These are phyloP conservation scores for Corythaeola cristata DNA, from an alignment of 2,113 vertebrate genomes.

Conservation along the genomic window DNA sequence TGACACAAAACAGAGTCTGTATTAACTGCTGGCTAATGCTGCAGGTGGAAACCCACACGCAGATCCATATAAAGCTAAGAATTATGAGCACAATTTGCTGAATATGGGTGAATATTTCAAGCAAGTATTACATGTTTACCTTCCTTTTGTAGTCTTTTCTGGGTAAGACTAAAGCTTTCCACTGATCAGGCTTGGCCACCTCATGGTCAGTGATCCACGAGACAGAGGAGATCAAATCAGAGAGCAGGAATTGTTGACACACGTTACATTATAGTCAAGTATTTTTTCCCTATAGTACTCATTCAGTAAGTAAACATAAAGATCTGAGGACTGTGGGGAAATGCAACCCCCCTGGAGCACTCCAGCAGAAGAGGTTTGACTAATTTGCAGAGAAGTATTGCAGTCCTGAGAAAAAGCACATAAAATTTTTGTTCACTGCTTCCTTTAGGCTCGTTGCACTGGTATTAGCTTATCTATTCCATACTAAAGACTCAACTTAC, in stretches of 20 bases:
- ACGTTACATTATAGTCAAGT: fast-evolving
- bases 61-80: background rate
- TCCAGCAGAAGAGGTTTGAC: background rate
- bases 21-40: background rate
- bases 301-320: background rate
- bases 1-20: background rate
- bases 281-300: background rate
- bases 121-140: background rate
- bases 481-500: background rate
- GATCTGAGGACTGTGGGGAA: background rate
- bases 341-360: background rate
- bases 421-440: background rate
- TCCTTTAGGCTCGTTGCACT: background rate
- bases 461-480: background rate
- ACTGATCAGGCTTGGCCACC: background rate
- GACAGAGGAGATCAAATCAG: background rate
- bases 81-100: background rate
- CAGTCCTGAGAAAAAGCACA: background rate
- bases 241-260: background rate
- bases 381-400: background rate
- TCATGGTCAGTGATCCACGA: background rate
- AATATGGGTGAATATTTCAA: background rate
- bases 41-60: background rate
- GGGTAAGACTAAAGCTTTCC: background rate
- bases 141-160: background rate